Evolutionary conservation across 2,888 invertebrate genomes (phyloP), one percentile per base, ranked within the genome.

Genomic region (Limenitis camilla): DNA sequence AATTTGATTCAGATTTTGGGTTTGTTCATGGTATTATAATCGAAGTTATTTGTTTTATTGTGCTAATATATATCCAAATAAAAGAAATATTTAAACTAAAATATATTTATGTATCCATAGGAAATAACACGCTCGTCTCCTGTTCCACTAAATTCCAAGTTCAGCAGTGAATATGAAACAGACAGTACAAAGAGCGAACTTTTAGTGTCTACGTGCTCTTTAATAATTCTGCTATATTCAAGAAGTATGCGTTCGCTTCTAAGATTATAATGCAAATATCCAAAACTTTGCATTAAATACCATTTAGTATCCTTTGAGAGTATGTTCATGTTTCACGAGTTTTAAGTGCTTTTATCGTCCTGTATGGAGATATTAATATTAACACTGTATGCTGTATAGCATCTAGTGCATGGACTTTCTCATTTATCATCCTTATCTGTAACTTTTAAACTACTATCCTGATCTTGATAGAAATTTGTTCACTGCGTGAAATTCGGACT

Each of bases 151-250:
- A 64, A 61, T 61, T 54, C 61, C 59, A 76, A 76, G 68, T 80
- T 78, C 55, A 51, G 56, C 62, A 61, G 73, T 76, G 76, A 78
- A 78, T 78, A 76, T 72, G 70, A 72, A 74, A 69, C 65, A 67
- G 67, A 68, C 65, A 38, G 60, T 59, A 59, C 62, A 61, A 58
- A 66, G 56, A 60, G 61, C 47, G 58, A 66, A 66, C 63, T 65
- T 67, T 62, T 50, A 60, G 50, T 61, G 49, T 51, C 55, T 62
- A 59, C 55, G 58, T 60, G 57, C 42, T 60, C 49, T 56, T 59
- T 59, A 61, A 60, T 61, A 60, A 53, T 52, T 59, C 49, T 47
- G 30, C 19, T 40, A 35, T 43, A 44, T 47, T 43, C 27, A 29
- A 31, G 11, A 53, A 31, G 10, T 11, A 43, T 47, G 33, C 28